phyloP scores from a whole-genome alignment of 2,113 vertebrate genomes.

The Hystrix cristata region DNA sequence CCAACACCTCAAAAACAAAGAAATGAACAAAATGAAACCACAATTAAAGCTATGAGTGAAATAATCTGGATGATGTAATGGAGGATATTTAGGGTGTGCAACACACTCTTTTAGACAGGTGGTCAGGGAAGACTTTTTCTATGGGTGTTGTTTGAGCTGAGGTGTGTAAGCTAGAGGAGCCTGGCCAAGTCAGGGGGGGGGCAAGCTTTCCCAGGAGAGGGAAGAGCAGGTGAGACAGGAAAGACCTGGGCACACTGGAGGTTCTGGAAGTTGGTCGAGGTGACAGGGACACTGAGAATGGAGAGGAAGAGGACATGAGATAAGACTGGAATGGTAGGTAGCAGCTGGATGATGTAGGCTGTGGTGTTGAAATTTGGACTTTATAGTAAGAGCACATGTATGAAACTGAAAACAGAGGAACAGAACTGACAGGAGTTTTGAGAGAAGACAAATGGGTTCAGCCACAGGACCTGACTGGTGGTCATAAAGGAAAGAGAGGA shows the following conservation, averaged over 20 bases:
- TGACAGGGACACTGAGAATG: not conserved
- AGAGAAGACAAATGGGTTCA: not conserved
- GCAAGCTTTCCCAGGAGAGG: not conserved
- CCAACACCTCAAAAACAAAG: not conserved
- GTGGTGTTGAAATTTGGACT: not conserved
- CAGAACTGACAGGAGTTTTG: not conserved
- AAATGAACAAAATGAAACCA: not conserved
- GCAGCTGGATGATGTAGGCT: not conserved
- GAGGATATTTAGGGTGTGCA: not conserved
- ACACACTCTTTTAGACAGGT: not conserved
- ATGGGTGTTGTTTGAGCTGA: not conserved
- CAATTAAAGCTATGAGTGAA: not conserved
- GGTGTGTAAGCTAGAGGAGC: not conserved
- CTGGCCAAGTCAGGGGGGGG: not conserved
- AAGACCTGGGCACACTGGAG: not conserved
- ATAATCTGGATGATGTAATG: not conserved
- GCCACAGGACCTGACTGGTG: too few species aligned
- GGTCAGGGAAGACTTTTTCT: not conserved
- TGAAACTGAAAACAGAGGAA: slow-evolving; percentile 7
- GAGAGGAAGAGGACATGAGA: not conserved
- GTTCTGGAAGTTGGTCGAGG: not conserved
- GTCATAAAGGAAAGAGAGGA: not conserved
- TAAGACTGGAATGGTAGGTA: not conserved
- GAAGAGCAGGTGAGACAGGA: not conserved
- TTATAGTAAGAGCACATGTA: not conserved